phyloP scores from a whole-genome alignment of 2,113 vertebrate species.

The Azemiops feae region DNA sequence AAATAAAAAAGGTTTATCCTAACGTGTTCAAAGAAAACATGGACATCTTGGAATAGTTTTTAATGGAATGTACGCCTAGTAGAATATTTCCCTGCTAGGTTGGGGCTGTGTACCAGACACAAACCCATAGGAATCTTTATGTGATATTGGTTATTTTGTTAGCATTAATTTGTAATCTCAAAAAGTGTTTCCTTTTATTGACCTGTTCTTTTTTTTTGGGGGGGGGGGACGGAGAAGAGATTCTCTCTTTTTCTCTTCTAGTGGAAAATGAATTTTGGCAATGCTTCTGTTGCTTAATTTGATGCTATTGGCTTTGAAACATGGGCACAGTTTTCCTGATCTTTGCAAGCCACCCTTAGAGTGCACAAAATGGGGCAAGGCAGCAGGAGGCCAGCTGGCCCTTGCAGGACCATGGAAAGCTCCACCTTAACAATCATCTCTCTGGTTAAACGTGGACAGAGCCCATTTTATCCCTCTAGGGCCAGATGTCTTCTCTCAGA shows the following conservation, averaged over 20 bases:
- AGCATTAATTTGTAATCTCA: not conserved
- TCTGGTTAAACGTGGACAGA: not conserved
- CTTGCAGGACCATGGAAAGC: not conserved
- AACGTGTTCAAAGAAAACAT: not conserved
- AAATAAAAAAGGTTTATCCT: not conserved
- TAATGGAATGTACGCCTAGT: not conserved
- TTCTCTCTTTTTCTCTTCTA: not conserved
- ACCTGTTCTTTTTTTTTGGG: not conserved
- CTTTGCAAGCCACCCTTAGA: not conserved
- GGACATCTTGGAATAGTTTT: not conserved
- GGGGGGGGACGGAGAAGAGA: not conserved
- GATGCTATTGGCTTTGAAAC: not conserved
- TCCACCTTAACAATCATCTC: not conserved
- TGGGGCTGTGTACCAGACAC: too few species aligned
- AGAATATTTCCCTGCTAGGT: not conserved
- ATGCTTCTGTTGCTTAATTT: not conserved
- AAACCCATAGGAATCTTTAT: not conserved
- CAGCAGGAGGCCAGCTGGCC: not conserved
- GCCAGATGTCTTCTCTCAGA: not conserved
- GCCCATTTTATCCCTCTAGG: not conserved
- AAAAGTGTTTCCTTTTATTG: not conserved
- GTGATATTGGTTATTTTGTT: not conserved
- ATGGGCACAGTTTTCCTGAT: not conserved
- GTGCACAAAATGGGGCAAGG: not conserved
- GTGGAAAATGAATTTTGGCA: not conserved